A percentile compares a stretch with the other conserved stretches of the same genome.
Conservation (phyloP, 2,888 invertebrate genomes). For the Cheilosia urbana region DNA sequence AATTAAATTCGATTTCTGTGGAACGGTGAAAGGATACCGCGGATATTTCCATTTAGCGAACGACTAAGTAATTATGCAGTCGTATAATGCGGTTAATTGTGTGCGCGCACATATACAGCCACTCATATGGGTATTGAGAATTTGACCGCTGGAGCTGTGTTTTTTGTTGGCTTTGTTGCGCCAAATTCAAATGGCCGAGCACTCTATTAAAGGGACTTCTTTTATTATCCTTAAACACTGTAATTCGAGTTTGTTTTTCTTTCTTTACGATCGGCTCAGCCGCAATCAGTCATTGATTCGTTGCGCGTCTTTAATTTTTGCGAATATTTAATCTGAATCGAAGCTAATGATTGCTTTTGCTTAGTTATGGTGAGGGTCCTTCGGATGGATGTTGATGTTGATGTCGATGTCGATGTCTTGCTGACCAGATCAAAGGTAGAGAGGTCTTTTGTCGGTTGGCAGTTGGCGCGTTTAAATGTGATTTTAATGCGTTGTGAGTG, state of each 20-base stretch:
- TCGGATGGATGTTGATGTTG: neutral
- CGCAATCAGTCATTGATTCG: conserved; percentile 51
- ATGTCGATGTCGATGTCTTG: neutral
- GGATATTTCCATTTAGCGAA: conserved; percentile 71
- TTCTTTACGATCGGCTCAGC: conserved; percentile 9
- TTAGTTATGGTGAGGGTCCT: conserved; percentile 29
- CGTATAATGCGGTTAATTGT: conserved; percentile 69
- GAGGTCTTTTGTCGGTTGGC: conserved; percentile 11
- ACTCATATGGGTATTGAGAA: neutral
- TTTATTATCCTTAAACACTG: conserved; percentile 72
- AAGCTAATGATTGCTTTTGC: conserved; percentile 35
- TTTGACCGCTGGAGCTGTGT: conserved; percentile 9
- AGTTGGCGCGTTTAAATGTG: conserved; percentile 34
- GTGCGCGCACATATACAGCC: conserved; percentile 8
- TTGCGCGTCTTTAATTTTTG: conserved; percentile 24
- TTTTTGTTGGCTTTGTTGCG: conserved; percentile 5
- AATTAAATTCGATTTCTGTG: conserved; percentile 74
- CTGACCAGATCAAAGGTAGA: conserved; percentile 3
- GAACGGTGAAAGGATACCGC: conserved; percentile 72
- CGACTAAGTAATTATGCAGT: conserved; percentile 72
- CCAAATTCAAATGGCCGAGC: conserved; percentile 53
- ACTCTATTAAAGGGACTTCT: conserved; percentile 61
- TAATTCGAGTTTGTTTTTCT: conserved; percentile 62
- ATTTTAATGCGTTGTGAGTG: conserved; percentile 41
- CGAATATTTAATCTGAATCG: conserved; percentile 52